Evolutionary conservation across 2,797 vertebrate genomes (phyloP).

Genomic region (Morus bassanus): DNA sequence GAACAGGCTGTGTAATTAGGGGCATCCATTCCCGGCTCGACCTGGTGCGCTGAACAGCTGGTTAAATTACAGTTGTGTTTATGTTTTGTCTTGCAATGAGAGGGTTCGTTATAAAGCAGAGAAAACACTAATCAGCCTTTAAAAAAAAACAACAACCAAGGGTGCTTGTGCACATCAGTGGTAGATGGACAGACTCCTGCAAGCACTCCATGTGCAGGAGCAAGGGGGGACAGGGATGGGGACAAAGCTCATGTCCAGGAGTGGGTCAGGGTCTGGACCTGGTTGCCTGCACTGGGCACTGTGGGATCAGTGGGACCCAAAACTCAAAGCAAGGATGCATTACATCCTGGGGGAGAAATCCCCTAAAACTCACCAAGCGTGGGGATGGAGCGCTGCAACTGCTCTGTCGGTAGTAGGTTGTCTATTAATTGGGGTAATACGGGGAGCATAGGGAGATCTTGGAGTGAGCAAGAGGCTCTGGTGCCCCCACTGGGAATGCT

Average conservation of each 20-base stretch:
- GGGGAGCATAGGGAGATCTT: not conserved
- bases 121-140: not conserved
- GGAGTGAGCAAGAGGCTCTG: rapidly evolving
- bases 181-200: not conserved
- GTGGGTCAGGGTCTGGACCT: not conserved
- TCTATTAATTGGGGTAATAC: no score
- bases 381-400: not conserved
- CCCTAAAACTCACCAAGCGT: not conserved
- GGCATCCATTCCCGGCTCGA: not conserved
- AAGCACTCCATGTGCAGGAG: not conserved
- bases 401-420: not conserved
- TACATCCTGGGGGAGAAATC: not conserved
- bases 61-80: not conserved
- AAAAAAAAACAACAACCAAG: not conserved
- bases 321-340: not conserved
- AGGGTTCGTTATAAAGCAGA: not conserved
- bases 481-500: not conserved
- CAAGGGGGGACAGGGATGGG: not conserved
- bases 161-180: not conserved
- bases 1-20: not conserved
- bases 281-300: not conserved
- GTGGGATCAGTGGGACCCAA: not conserved
- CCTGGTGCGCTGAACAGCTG: not conserved
- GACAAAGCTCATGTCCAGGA: not conserved
- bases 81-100: not conserved